Evolutionary conservation across 2,113 vertebrate genomes (phyloP), one percentile per base, ranked within the genome.

Genomic region (Vidua chalybeata): DNA sequence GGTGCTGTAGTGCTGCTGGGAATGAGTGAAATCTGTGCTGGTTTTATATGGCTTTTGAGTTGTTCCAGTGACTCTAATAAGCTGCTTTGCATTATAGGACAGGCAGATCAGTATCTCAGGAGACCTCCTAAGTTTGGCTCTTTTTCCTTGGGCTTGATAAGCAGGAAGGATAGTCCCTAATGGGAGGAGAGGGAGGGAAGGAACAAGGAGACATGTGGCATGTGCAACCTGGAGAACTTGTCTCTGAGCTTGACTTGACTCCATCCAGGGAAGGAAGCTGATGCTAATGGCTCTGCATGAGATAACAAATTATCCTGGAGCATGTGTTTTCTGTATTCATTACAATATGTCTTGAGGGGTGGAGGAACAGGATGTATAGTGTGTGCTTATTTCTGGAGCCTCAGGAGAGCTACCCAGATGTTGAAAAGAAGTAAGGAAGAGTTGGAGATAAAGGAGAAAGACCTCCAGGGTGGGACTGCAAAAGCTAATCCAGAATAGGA

Each of bases 151-250:
- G 76, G 79, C 56, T 92, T 46, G 92, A 72, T 86, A 81, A 90
- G 85, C 92, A 93, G 96, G 94, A 93, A 94, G 87, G 61, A 84
- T 48, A 10, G 49, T 94, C 88, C 88, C 94, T 82, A 10, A 46
- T 82, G 92, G 79, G 94, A 93, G 75, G 75, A 90, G 93, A 77
- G 33, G 71, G 71, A 93, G 74, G 94, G 72, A 77, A 90, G 55
- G 64, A 97, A 27, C 48, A 28, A 75, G 86, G 80, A 96, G 91
- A 89, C 83, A 45, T 74, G 85, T 90, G 90, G 79, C 87, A 83
- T 72, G 64, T 84, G 73, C 82, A 95, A 86, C 96, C 95, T 96
- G 85, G 89, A 92, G 94, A 93, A 67, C 33, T 78, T 92, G 91
- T 64, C 91, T 84, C 11, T 59, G 93, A 92, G 94, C 48, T 96